phyloP scores from a whole-genome alignment of 2,888 invertebrate species.

The Habrosyne pyritoides region DNA sequence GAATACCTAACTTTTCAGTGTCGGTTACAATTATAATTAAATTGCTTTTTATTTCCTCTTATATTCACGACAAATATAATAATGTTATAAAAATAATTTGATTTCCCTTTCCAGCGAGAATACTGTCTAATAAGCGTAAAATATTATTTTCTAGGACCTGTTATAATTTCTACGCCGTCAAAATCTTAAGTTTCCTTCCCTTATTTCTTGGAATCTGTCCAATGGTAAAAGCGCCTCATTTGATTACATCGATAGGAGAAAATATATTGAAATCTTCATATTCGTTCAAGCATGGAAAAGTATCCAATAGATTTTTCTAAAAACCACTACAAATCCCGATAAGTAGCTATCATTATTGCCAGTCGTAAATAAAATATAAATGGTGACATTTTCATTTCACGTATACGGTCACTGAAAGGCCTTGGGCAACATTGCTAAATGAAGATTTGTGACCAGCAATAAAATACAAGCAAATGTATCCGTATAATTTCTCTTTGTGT shows the following conservation, averaged over 20 bases:
- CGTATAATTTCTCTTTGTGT: slow-evolving; percentile 26
- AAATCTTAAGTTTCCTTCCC: not conserved
- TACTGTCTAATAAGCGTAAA: not conserved
- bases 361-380: slow-evolving; percentile 65
- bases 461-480: slow-evolving; percentile 53
- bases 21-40: too few species aligned
- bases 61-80: not conserved
- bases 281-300: not conserved
- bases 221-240: not conserved
- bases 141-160: not conserved
- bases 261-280: not conserved
- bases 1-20: too few species aligned
- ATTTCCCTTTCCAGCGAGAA: not conserved
- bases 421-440: slow-evolving; percentile 54
- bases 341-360: slow-evolving; percentile 58
- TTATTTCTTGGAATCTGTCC: not conserved
- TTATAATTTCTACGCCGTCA: not conserved
- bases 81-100: not conserved
- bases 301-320: not conserved
- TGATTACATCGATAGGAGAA: not conserved
- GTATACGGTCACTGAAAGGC: slow-evolving; percentile 52
- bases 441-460: slow-evolving; percentile 70
- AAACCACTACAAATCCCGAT: slow-evolving; percentile 28
- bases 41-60: too few species aligned
- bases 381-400: slow-evolving; percentile 58